phyloP scores from a whole-genome alignment of 2,113 vertebrate genomes.

The Arothron firmamentum region DNA sequence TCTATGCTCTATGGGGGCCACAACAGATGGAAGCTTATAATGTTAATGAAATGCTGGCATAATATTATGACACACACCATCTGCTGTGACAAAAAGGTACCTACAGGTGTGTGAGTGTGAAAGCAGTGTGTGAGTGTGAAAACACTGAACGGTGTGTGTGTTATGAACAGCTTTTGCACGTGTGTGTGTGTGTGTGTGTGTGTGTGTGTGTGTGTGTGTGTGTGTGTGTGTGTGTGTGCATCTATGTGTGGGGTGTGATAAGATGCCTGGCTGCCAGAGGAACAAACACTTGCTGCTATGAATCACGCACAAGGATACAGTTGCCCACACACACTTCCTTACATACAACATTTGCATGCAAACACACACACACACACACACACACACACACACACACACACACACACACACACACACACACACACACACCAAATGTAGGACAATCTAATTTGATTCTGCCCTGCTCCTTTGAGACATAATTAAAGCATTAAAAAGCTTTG shows the following conservation, averaged over 20 bases:
- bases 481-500: slow-evolving; percentile 81
- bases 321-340: slow-evolving; percentile 39
- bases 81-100: slow-evolving; percentile 63
- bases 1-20: slow-evolving; percentile 48
- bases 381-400: slow-evolving; percentile 35
- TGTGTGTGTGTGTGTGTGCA: slow-evolving; percentile 36
- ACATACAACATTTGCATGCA: slow-evolving; percentile 44
- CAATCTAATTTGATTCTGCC: slow-evolving; percentile 77
- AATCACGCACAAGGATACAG: slow-evolving; percentile 52
- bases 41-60: slow-evolving; percentile 68
- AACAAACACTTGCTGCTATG: slow-evolving; percentile 51
- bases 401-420: slow-evolving; percentile 21
- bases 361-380: slow-evolving; percentile 26
- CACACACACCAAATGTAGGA: slow-evolving; percentile 14
- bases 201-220: slow-evolving; percentile 35
- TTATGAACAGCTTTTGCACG: slow-evolving; percentile 5
- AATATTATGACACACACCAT: slow-evolving; percentile 70
- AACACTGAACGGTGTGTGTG: background rate
- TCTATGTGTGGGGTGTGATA: slow-evolving; percentile 45
- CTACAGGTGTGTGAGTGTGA: slow-evolving; percentile 3
- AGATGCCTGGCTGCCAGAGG: slow-evolving; percentile 54
- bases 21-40: slow-evolving; percentile 68
- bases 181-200: slow-evolving; percentile 32
- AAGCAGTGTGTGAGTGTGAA: slow-evolving; percentile 23
- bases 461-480: slow-evolving; percentile 79